Conservation (phyloP, 2,888 invertebrate genomes). For the Drosophila dives region DNA sequence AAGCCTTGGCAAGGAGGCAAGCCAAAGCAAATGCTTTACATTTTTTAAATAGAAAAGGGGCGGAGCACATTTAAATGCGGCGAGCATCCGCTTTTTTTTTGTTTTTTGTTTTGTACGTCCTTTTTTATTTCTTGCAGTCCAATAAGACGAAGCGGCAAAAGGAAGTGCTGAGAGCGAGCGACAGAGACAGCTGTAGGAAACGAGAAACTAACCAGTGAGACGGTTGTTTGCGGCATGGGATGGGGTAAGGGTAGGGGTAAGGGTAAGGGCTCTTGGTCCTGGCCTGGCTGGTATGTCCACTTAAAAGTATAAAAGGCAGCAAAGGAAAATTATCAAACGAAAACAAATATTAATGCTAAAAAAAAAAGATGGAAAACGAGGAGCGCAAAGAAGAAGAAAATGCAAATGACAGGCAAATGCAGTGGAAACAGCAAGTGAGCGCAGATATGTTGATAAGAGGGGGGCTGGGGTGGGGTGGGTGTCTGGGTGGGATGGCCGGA, state of each 20-base stretch:
- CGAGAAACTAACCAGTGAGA: constrained; percentile 40
- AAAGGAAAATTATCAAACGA: constrained; percentile 81
- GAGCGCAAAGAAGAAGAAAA: constrained; percentile 53
- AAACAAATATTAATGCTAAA: constrained; percentile 77
- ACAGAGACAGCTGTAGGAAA: constrained; percentile 49
- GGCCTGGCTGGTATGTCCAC: constrained; percentile 52
- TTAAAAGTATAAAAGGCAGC: constrained; percentile 79
- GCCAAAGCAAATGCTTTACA: constrained; percentile 67
- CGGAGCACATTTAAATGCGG: constrained; percentile 82
- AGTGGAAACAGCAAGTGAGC: constrained; percentile 16
- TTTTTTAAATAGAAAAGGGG: constrained; percentile 82
- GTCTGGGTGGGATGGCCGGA: constrained; percentile 16
- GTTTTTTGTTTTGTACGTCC: constrained; percentile 27
- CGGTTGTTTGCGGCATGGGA: constrained; percentile 1
- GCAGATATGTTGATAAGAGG: constrained; percentile 5
- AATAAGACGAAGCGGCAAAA: constrained; percentile 75
- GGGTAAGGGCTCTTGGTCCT: constrained; percentile 3
- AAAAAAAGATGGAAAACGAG: constrained; percentile 28
- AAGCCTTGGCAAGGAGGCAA: constrained; percentile 22
- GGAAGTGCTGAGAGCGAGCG: constrained; percentile 38
- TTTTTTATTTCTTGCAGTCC: constrained; percentile 65
- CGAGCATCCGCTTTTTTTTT: constrained; percentile 42
- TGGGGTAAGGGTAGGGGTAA: background rate
- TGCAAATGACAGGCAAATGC: constrained; percentile 70
- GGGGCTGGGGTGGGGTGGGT: constrained; percentile 5